Evolutionary conservation across 2,888 invertebrate genomes (phyloP).

Genomic region (Drosophila kuntzei): DNA sequence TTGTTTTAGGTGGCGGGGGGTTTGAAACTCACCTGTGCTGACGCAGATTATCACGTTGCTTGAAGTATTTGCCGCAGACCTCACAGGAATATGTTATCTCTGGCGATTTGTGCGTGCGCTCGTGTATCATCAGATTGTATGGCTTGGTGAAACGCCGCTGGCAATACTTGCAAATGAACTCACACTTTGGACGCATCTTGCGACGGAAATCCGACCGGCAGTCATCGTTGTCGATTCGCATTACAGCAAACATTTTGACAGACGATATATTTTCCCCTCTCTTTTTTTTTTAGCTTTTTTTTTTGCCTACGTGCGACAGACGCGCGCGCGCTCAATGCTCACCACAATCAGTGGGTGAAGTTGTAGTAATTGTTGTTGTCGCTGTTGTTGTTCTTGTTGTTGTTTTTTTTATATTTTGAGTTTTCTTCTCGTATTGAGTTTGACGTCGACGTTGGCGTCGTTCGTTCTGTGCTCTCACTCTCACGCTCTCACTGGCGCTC

Average conservation of each 20-base stretch:
- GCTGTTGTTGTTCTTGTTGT: background rate
- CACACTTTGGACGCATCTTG: constrained; percentile 97
- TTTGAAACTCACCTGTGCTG: constrained; percentile 92
- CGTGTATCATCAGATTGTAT: constrained; percentile 99
- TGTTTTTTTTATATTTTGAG: background rate
- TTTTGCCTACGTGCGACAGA: constrained; percentile 47
- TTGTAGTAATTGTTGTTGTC: constrained; percentile 26
- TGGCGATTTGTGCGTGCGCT: constrained; percentile 98
- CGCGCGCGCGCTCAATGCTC: constrained; percentile 50
- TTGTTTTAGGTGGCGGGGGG: background rate
- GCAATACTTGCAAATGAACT: constrained; percentile 99
- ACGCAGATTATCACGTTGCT: constrained; percentile 97
- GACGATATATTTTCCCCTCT: constrained; percentile 72
- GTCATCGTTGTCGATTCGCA: constrained; percentile 95
- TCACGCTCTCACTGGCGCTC: constrained; percentile 17
- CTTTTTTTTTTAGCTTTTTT: constrained; percentile 21
- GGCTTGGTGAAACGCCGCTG: constrained; percentile 98
- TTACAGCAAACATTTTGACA: constrained; percentile 93
- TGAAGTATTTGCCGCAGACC: constrained; percentile 98
- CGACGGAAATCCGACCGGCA: constrained; percentile 94
- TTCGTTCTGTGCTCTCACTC: constrained; percentile 9
- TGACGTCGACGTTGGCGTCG: constrained; percentile 13
- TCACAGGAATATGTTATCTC: constrained; percentile 99
- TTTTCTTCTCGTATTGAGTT: constrained; percentile 15
- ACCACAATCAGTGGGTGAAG: constrained; percentile 55